A percentile compares a stretch with the other conserved stretches of the same genome.
These are phyloP conservation scores for Lasioglossum zephyrum DNA, from an alignment of 2,888 invertebrate species.

Conservation along the genomic window DNA sequence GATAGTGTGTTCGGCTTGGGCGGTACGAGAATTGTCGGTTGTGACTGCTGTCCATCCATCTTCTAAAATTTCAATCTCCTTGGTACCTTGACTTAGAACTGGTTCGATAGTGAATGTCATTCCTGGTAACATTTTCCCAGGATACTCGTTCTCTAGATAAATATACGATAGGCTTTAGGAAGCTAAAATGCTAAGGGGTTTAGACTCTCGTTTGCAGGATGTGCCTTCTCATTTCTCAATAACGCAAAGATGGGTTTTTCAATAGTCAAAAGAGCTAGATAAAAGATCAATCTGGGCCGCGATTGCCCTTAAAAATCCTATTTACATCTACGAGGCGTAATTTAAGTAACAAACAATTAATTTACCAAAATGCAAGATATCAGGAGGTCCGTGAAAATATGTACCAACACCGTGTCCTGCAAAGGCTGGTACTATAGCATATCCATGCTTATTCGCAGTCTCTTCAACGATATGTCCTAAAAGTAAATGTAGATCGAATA, in stretches of 20 bases:
- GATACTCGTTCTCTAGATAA: constrained; percentile 87
- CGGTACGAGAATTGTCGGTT: constrained; percentile 91
- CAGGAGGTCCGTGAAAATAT: constrained; percentile 97
- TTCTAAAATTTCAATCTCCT: constrained; percentile 89
- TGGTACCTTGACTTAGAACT: constrained; percentile 90
- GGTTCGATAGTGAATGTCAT: constrained; percentile 99
- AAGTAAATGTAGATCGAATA: constrained; percentile 38
- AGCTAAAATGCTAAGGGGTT: background rate
- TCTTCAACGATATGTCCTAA: constrained; percentile 88
- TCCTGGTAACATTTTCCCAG: constrained; percentile 92
- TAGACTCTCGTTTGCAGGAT: too few species aligned
- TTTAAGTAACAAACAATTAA: constrained; percentile 4
- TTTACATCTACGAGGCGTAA: too few species aligned
- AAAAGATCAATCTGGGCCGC: too few species aligned
- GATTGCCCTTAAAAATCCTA: too few species aligned
- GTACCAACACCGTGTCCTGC: constrained; percentile 96
- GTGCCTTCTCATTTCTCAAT: too few species aligned
- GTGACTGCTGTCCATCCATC: constrained; percentile 98
- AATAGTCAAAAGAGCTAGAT: too few species aligned
- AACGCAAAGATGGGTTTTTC: too few species aligned
- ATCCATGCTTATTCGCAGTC: constrained; percentile 87
- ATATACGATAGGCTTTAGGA: background rate
- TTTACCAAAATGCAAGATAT: constrained; percentile 93
- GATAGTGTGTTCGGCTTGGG: constrained; percentile 97
- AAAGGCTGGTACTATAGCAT: constrained; percentile 91